Base-by-base conservation (phyloP, 2,888 invertebrate species). In the Trilocha varians region DNA sequence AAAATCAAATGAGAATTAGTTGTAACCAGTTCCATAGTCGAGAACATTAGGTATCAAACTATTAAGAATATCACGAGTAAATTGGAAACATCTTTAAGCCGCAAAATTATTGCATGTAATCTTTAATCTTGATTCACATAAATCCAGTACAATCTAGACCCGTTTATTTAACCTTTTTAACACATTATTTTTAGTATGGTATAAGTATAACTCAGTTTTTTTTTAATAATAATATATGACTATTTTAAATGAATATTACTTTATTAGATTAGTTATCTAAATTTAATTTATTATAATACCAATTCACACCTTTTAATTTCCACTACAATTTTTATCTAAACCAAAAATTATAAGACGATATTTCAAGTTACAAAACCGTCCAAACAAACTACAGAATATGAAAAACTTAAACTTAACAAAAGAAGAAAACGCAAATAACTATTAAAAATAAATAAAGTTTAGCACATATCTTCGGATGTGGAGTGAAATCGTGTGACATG, bases 401-500 rank as follows among this genome's bases (percentile, higher is more conserved):
- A n/a, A n/a, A n/a, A n/a, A n/a, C n/a, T n/a, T n/a, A n/a, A n/a
- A n/a, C n/a, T n/a, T n/a, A n/a, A n/a, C n/a, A n/a, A n/a, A n/a
- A n/a, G n/a, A n/a, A n/a, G n/a, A 11, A 25, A 9, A 3, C 5
- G 2, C 25, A 1, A 11, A 9, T 25, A 25, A 25, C 2, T 25
- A 1, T 2, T 5, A 25, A 25, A 25, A 25, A 25, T 25, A 25
- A 11, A 9, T 25, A 25, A 2, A 2, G 11, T 11, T 25, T 9
- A 25, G 11, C 25, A 25, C 2, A 4, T 4, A 1, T 25, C 11
- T 5, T 25, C 25, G 25, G 11, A 25, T 25, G 8, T 25, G 25
- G 25, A 41, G 16, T 16, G 41, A 38, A 44, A 46, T 46, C 18
- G 36, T 34, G 32, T 34, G 17, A 3, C 16, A 13, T 32, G 16